Evolutionary conservation across 2,888 invertebrate genomes (phyloP).

Genomic region (Idaea biselata): DNA sequence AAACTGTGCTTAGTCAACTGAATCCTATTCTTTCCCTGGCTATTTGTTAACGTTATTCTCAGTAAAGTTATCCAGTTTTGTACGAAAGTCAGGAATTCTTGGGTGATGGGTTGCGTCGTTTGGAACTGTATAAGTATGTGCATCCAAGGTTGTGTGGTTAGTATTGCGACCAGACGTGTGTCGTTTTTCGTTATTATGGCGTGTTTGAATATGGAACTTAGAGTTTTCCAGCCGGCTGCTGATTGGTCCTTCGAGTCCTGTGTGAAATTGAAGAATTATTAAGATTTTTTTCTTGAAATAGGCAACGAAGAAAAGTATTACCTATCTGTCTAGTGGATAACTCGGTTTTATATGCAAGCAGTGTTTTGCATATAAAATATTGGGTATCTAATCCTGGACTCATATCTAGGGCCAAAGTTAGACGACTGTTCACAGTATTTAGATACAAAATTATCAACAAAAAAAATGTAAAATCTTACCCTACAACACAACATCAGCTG

Average conservation of each 20-base stretch:
- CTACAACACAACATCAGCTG: constrained; percentile 65
- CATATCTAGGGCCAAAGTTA: too few species aligned
- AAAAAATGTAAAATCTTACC: constrained; percentile 47
- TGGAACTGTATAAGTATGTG: constrained; percentile 65
- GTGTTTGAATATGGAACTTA: constrained; percentile 65
- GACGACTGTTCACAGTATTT: too few species aligned
- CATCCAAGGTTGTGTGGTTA: constrained; percentile 71
- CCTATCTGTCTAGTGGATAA: too few species aligned
- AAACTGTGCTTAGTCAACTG: constrained; percentile 55
- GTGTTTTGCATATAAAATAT: too few species aligned
- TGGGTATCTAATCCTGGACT: too few species aligned
- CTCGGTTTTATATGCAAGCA: too few species aligned
- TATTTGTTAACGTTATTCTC: constrained; percentile 55
- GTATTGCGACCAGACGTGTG: constrained; percentile 50
- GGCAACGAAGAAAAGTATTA: too few species aligned
- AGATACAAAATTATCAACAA: too few species aligned
- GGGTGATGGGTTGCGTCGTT: constrained; percentile 54
- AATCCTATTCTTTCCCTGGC: constrained; percentile 40
- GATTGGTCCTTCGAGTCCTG: constrained; percentile 62
- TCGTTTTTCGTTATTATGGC: constrained; percentile 61
- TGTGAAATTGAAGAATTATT: background rate
- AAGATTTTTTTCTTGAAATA: too few species aligned
- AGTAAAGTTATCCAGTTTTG: constrained; percentile 63
- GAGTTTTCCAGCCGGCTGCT: constrained; percentile 64
- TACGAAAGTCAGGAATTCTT: constrained; percentile 60